A percentile compares a stretch with the other conserved stretches of the same genome.
These are phyloP conservation scores for Tholera decimalis DNA, from an alignment of 2,888 invertebrate genomes.

Conservation along the genomic window DNA sequence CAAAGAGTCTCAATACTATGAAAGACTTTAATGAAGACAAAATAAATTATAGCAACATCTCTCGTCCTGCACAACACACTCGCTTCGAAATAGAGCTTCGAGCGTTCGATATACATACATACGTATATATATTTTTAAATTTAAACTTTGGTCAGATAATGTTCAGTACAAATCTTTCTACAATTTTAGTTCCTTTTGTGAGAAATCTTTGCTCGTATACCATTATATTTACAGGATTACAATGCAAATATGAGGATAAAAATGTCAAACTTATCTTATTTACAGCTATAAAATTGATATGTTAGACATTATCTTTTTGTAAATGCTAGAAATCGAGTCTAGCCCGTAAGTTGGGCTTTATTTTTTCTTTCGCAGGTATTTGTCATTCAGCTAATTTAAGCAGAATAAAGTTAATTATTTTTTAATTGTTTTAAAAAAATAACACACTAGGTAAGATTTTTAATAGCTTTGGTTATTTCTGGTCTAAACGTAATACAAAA, in stretches of 20 bases:
- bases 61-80: neutral
- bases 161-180: slow-evolving; percentile 26
- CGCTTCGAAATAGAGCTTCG: slow-evolving; percentile 1
- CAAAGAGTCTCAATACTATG: slow-evolving; percentile 18
- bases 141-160: slow-evolving; percentile 50
- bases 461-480: too few relatives aligned
- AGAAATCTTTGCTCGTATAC: slow-evolving; percentile 59
- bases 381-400: slow-evolving; percentile 9
- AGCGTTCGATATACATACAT: neutral
- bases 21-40: neutral
- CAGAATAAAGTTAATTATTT: neutral
- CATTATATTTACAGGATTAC: slow-evolving; percentile 48
- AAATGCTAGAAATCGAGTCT: slow-evolving; percentile 45
- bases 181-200: slow-evolving; percentile 11
- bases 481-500: slow-evolving; percentile 4
- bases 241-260: slow-evolving; percentile 42
- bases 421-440: too few relatives aligned
- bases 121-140: slow-evolving; percentile 8
- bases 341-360: slow-evolving; percentile 28
- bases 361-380: slow-evolving; percentile 10
- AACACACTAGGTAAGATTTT: too few relatives aligned
- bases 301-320: slow-evolving; percentile 66
- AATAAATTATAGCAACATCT: neutral
- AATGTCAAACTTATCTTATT: slow-evolving; percentile 49
- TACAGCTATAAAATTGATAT: slow-evolving; percentile 74